These are phyloP conservation scores for Microchrysa polita DNA, from an alignment of 2,888 invertebrate genomes.

Conservation along the genomic window DNA sequence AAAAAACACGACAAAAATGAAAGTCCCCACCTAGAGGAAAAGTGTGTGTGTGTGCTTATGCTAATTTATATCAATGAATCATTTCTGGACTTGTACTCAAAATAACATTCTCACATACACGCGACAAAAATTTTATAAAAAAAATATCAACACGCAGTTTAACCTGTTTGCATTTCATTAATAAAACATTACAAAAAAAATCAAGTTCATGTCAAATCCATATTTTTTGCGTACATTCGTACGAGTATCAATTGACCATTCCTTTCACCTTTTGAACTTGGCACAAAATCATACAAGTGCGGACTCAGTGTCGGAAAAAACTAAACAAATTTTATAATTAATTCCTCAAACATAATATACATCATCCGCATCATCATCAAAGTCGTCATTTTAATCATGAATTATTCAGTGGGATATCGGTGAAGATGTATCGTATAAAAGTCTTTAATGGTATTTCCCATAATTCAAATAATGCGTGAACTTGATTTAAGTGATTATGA, in stretches of 20 bases:
- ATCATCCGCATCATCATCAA: no score
- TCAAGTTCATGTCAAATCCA: neutral
- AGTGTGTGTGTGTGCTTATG: no score
- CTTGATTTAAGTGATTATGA: neutral
- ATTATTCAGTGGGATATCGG: neutral
- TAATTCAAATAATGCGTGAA: constrained; percentile 9
- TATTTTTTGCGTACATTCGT: neutral
- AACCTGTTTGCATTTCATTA: neutral
- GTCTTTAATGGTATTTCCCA: neutral
- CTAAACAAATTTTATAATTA: neutral
- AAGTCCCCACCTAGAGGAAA: no score
- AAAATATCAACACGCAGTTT: neutral
- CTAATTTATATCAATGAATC: no score
- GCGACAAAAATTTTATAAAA: no score
- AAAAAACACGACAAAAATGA: no score
- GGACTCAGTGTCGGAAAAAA: neutral
- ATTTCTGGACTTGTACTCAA: no score
- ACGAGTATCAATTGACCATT: neutral
- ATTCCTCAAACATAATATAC: neutral
- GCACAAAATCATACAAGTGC: neutral
- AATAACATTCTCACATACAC: no score
- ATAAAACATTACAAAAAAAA: neutral
- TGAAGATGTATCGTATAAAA: no score
- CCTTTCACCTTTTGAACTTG: constrained; percentile 11
- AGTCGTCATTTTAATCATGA: neutral